A percentile compares a stretch with the other conserved stretches of the same genome.
phyloP scores from a whole-genome alignment of 2,113 vertebrate genomes.

The Limanda limanda region DNA sequence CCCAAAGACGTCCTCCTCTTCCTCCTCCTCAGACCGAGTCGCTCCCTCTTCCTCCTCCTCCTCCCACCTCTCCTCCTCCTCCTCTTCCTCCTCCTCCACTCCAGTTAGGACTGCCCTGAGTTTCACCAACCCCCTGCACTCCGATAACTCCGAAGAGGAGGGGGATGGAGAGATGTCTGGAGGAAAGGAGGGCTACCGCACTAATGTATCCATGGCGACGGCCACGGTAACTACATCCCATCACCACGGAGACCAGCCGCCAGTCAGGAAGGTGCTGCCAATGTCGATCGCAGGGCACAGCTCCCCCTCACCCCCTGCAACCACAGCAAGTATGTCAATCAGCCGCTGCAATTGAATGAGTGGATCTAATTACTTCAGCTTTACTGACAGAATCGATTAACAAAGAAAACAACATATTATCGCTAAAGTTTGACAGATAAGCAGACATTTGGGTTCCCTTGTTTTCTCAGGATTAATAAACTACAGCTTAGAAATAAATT shows the following conservation, averaged over 20 bases:
- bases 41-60: slow-evolving; percentile 70
- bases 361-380: background rate
- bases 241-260: slow-evolving; percentile 79
- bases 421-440: background rate
- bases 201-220: slow-evolving; percentile 87
- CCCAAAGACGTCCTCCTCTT: slow-evolving; percentile 69
- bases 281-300: slow-evolving; percentile 92
- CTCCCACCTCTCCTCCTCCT: slow-evolving; percentile 67
- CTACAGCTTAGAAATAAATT: background rate
- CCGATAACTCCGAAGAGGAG: slow-evolving; percentile 93
- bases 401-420: background rate
- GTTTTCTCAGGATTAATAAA: background rate
- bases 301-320: slow-evolving; percentile 63
- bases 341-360: slow-evolving; percentile 6
- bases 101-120: slow-evolving; percentile 87
- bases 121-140: slow-evolving; percentile 97
- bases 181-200: slow-evolving; percentile 52
- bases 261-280: slow-evolving; percentile 88
- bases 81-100: slow-evolving; percentile 69
- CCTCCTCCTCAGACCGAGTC: slow-evolving; percentile 70
- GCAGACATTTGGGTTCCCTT: too few species aligned
- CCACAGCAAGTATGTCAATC: slow-evolving; percentile 87
- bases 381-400: background rate
- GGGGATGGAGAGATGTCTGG: slow-evolving; percentile 80
- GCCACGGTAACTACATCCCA: slow-evolving; percentile 85